Base-by-base conservation (phyloP, 2,888 invertebrate genomes). In the Eupithecia centaureata region DNA sequence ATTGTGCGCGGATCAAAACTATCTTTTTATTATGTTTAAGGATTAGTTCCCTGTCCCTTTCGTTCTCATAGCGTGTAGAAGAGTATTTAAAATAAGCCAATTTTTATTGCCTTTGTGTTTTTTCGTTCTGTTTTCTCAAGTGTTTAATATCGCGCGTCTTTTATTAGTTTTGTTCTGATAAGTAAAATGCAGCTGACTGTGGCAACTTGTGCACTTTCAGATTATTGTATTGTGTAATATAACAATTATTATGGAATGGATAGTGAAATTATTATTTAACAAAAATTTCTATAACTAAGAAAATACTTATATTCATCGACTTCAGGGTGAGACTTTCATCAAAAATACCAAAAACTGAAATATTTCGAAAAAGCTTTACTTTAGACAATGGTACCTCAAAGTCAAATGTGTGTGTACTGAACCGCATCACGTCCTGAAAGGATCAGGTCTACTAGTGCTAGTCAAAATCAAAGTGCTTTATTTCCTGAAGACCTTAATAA, bases 1-100 rank as follows among this genome's bases (percentile, higher is more conserved):
- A 47, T 67, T 80, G 81, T 79, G 73, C 62, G 4, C 65, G 72
- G 80, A 80, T 80, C 75, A 79, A 79, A 80, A 81, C 80, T 80
- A 79, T 76, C 79, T 69, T 77, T 80, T 73, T 81, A 74, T 81
- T 78, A 73, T 80, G 74, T 77, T 77, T 74, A 52, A 63, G 80
- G 80, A 78, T 80, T 81, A 74, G 70, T 62, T 32, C 5, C 30
- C 33, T 7, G 58, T 76, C 74, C 77, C 75, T 77, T 76, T 76
- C 67, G 67, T 73, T 75, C 74, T 74, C 73, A 73, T 75, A 70
- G 61, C 60, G 64, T 65, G 66, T 62, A 70, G 76, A 69, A 73
- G 77, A 68, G 65, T 15, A 32, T 63, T 60, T 66, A 72, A 32
- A 57, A 30, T 68, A 64, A 64, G 72, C 70, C 70, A 72, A 73